Evolutionary conservation across 1,140 invertebrate genomes (phyloP).

Genomic region (Trichonephila inaurata): DNA sequence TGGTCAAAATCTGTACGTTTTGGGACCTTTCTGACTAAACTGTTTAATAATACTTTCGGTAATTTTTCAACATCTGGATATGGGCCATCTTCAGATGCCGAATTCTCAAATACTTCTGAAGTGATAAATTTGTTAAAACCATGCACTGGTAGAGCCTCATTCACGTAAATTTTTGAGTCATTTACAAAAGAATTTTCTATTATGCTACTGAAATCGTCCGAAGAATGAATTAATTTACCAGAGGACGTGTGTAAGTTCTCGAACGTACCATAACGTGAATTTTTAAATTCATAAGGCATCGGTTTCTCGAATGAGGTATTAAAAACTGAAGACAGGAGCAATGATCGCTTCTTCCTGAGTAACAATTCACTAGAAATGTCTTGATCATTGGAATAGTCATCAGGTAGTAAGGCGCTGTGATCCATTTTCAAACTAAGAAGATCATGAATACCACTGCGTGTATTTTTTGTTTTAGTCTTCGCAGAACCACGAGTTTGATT

Average conservation of each 20-base stretch:
- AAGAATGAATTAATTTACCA: background rate
- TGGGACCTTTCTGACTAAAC: background rate
- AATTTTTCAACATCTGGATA: background rate
- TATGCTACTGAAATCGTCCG: no score
- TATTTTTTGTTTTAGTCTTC: background rate
- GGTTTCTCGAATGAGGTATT: background rate
- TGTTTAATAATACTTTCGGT: conserved; percentile 18
- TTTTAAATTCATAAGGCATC: background rate
- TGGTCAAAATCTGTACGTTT: background rate
- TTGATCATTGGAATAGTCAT: background rate
- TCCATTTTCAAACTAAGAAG: conserved; percentile 29
- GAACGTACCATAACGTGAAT: background rate
- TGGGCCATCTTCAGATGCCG: background rate
- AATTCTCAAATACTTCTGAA: background rate
- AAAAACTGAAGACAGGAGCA: background rate
- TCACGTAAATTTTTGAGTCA: background rate
- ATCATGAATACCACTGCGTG: background rate
- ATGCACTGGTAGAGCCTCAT: background rate
- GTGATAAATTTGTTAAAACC: background rate
- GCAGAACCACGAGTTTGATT: conserved; percentile 25
- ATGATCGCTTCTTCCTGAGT: background rate
- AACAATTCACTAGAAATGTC: background rate
- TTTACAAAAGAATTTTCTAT: background rate
- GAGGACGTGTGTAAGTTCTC: background rate
- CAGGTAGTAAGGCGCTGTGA: background rate